Base-by-base conservation (phyloP, 2,797 vertebrate species). In the Lithobates pipiens region DNA sequence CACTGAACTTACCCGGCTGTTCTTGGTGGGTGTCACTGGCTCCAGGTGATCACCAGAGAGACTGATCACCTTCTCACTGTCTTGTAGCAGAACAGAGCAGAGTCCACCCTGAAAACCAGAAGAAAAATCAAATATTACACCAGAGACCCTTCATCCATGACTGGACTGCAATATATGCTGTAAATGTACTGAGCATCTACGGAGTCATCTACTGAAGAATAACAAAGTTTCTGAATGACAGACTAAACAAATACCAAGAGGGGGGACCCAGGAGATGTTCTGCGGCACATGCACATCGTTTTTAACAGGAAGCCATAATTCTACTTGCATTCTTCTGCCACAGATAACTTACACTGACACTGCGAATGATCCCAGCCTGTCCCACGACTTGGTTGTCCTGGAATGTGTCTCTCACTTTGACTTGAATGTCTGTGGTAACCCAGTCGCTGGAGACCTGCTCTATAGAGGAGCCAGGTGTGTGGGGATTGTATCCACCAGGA, bases 351-450 rank as follows among this genome's bases (percentile, higher is more conserved):
- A 98, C 97, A 76, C 96, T 98, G 77, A 98, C 93, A 0, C 97
- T 98, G 78, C 97, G 93, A 90, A 99, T 97, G 89, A 98, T 95
- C 0, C 97, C 97, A 0, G 92, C 96, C 92, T 98, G 96, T 9
- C 95, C 96, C 61, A 95, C 91, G 13, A 97, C 96, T 71, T 96
- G 96, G 76, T 93, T 95, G 69, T 99, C 97, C 92, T 96, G 92
- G 88, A 96, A 96, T 27, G 96, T 97, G 92, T 99, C 97, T 39
- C 96, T 95, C 0, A 99, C 96, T 72, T 95, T 95, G 70, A 98
- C 97, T 92, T 98, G 94, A 92, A 99, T 98, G 92, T 99, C 97
- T 0, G 96, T 97, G 89, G 97, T 99, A 42, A 98, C 97, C 97
- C 97, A 99, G 90, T 99, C 97, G 0, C 96, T 96, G 86, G 96